Conservation (phyloP, 2,888 invertebrate genomes). For the Drosophila affinis region DNA sequence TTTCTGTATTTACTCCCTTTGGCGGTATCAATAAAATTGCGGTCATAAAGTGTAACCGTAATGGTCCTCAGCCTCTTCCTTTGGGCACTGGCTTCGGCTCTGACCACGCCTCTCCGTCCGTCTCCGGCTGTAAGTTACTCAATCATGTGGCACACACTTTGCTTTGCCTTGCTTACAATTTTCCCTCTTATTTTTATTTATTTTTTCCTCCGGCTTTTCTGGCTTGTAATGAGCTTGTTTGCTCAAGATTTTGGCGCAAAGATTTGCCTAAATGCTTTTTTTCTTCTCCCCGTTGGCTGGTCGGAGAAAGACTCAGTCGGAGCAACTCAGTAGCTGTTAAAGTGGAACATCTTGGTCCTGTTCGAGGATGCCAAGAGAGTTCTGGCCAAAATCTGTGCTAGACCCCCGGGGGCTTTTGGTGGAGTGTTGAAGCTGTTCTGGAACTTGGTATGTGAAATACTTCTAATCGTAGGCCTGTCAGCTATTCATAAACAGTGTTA, state of each 20-base stretch:
- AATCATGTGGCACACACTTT: conserved; percentile 66
- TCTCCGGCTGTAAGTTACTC: conserved; percentile 56
- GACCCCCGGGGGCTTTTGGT: conserved; percentile 16
- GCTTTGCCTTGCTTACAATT: conserved; percentile 12
- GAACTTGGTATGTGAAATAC: conserved; percentile 14
- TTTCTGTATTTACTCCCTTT: conserved; percentile 51
- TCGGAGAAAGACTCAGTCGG: neutral
- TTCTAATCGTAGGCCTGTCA: conserved; percentile 2
- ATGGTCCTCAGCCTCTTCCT: conserved; percentile 30
- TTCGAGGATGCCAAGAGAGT: neutral
- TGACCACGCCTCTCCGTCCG: neutral
- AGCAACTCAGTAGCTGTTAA: conserved; percentile 25
- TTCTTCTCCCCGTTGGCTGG: neutral
- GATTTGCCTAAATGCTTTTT: conserved; percentile 67
- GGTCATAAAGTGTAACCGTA: conserved; percentile 67
- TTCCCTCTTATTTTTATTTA: conserved; percentile 6
- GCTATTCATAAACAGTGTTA: neutral
- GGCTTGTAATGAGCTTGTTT: conserved; percentile 70
- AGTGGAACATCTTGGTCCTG: conserved; percentile 49
- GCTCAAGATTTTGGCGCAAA: conserved; percentile 55
- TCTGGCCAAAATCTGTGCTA: conserved; percentile 16
- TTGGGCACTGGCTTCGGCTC: conserved; percentile 33
- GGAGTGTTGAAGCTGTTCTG: conserved; percentile 26
- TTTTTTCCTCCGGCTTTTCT: conserved; percentile 8
- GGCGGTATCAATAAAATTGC: conserved; percentile 78